These are phyloP conservation scores for Physella acuta DNA, from an alignment of 1,140 invertebrate genomes.

Conservation along the genomic window DNA sequence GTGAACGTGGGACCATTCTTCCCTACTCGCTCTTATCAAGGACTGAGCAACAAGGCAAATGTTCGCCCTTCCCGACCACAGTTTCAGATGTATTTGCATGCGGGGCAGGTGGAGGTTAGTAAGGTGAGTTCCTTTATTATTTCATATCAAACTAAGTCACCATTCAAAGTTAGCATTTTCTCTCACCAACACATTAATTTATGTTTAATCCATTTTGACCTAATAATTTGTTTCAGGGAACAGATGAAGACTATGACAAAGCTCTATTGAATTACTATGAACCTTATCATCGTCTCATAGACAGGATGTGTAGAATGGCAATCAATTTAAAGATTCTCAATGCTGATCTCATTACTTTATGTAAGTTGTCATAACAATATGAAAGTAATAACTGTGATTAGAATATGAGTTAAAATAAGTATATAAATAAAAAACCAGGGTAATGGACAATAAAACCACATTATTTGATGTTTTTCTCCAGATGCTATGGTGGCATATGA, in stretches of 20 bases:
- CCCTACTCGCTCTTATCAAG: conserved; percentile 67
- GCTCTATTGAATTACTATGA: conserved; percentile 76
- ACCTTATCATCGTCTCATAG: conserved; percentile 82
- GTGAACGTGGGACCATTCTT: conserved; percentile 74
- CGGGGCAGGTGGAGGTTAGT: conserved; percentile 72
- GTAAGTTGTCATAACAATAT: too few species aligned
- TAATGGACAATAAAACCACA: too few species aligned
- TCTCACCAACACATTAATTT: neutral
- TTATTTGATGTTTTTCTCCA: conserved; percentile 26
- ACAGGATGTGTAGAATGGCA: conserved; percentile 84
- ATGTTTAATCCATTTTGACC: neutral
- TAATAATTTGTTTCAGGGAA: conserved; percentile 68
- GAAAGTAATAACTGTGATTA: too few species aligned
- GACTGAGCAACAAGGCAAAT: conserved; percentile 65
- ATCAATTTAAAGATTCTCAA: conserved; percentile 79
- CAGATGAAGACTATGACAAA: conserved; percentile 78
- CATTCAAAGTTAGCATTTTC: too few species aligned
- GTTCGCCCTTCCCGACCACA: conserved; percentile 75
- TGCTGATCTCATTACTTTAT: conserved; percentile 76
- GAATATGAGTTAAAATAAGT: too few species aligned
- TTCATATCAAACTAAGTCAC: too few species aligned
- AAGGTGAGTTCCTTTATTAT: conserved; percentile 63
- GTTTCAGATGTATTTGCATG: conserved; percentile 84
- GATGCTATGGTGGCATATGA: conserved; percentile 82
- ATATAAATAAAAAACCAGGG: too few species aligned